Percentiles rank a stretch among this genome's conserved stretches.
Conservation (phyloP, 2,113 vertebrate species). For the Myrmophylax atrothorax region DNA sequence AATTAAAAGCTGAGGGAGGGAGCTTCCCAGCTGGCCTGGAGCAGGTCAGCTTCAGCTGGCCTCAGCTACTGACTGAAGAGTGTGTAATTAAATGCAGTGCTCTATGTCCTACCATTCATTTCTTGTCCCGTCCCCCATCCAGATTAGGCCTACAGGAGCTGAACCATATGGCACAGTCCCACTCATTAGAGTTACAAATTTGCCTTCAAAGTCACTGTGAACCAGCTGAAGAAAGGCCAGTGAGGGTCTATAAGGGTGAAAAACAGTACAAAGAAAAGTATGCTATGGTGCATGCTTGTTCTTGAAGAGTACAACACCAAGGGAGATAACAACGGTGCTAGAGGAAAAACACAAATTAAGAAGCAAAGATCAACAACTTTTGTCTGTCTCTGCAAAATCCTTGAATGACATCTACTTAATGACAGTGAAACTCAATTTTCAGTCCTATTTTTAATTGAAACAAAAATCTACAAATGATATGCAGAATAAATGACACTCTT, state of each 20-base stretch:
- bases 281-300: neutral
- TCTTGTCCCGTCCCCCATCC: neutral
- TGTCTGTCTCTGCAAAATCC: neutral
- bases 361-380: neutral
- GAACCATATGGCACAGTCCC: neutral
- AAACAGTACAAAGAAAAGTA: neutral
- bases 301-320: neutral
- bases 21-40: neutral
- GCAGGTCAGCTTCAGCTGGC: neutral
- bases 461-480: neutral
- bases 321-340: neutral
- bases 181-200: neutral
- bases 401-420: neutral
- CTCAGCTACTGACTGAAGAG: neutral
- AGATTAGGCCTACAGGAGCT: neutral
- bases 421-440: neutral
- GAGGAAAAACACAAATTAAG: neutral
- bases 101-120: neutral
- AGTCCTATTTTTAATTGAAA: conserved; percentile 22
- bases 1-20: neutral
- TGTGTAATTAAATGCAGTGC: neutral
- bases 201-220: neutral
- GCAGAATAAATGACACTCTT: conserved; percentile 1
- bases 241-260: neutral
- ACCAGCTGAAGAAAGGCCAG: neutral